Evolutionary conservation across 2,113 vertebrate species (phyloP).

Genomic region (Anseranas semipalmata): DNA sequence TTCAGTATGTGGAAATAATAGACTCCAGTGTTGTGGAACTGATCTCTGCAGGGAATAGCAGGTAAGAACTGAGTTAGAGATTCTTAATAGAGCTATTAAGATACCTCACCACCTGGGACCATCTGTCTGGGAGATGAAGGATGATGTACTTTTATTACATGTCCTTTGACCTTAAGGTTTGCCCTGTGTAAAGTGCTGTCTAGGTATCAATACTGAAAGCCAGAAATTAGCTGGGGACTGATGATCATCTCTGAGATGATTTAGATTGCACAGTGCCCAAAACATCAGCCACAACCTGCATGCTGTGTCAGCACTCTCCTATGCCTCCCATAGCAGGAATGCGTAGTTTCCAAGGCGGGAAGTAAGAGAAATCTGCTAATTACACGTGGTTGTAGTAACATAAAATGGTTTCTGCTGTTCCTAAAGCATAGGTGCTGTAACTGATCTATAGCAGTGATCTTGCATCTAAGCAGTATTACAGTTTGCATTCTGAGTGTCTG

Average conservation of each 20-base stretch:
- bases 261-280: not conserved
- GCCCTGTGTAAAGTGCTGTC: not conserved
- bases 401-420: not conserved
- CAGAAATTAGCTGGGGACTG: not conserved
- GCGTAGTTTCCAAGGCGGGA: not conserved
- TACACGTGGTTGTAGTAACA: not conserved
- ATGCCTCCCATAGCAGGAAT: not conserved
- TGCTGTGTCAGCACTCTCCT: not conserved
- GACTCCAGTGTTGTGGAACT: not conserved
- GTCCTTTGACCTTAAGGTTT: not conserved
- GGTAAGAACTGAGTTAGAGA: not conserved
- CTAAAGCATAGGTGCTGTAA: not conserved
- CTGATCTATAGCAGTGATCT: not conserved
- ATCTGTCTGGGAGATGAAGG: not conserved
- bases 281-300: not conserved
- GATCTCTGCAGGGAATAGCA: not conserved
- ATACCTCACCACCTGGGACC: not conserved
- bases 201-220: not conserved
- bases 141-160: not conserved
- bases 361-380: not conserved
- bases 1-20: not conserved
- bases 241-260: not conserved
- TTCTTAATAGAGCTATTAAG: not conserved
- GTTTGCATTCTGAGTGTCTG: not conserved
- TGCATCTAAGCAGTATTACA: not conserved